A percentile compares a stretch with the other conserved stretches of the same genome.
Conservation (phyloP, 2,888 invertebrate genomes). For the Eupithecia insigniata region DNA sequence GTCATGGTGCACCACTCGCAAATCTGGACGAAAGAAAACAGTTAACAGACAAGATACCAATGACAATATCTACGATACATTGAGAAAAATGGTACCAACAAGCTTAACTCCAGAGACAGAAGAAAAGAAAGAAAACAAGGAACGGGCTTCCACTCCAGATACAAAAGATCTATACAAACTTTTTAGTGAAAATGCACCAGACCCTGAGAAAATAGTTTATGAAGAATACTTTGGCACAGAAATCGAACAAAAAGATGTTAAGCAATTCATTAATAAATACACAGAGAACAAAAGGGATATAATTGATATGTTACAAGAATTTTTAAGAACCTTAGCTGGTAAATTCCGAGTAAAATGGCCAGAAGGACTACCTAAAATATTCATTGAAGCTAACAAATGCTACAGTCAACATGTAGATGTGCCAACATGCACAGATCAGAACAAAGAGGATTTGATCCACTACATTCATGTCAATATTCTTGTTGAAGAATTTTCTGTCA, state of each 20-base stretch:
- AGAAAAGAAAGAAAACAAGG: conserved; percentile 72
- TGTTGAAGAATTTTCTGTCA: conserved; percentile 73
- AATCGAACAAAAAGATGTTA: conserved; percentile 86
- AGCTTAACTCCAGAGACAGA: conserved; percentile 78
- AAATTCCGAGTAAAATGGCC: conserved; percentile 89
- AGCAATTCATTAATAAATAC: conserved; percentile 85
- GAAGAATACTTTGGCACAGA: conserved; percentile 87
- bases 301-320: conserved; percentile 85
- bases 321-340: conserved; percentile 81
- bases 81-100: conserved; percentile 87
- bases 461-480: conserved; percentile 70
- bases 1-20: conserved; percentile 89
- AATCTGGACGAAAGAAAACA: conserved; percentile 79
- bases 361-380: conserved; percentile 82
- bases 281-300: conserved; percentile 83
- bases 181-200: conserved; percentile 79
- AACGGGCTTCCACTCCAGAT: conserved; percentile 85
- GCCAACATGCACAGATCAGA: conserved; percentile 69
- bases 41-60: conserved; percentile 84
- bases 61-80: conserved; percentile 87
- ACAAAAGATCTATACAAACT: conserved; percentile 86
- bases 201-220: conserved; percentile 46
- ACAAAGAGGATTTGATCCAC: conserved; percentile 65
- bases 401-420: conserved; percentile 77
- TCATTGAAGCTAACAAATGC: conserved; percentile 85